phyloP scores from a whole-genome alignment of 2,888 invertebrate genomes.

The Apodemia duryi region DNA sequence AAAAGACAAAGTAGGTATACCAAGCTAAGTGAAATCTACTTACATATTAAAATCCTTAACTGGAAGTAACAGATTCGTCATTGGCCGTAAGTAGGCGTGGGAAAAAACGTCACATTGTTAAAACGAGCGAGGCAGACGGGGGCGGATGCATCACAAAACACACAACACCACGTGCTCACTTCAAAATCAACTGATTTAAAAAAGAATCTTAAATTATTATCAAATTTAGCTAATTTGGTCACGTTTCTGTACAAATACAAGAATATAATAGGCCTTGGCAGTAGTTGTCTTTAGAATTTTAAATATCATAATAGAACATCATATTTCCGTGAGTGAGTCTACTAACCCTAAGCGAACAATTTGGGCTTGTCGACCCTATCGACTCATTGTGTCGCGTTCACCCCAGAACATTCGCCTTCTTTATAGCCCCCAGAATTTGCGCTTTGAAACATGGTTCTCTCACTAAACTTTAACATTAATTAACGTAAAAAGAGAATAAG shows the following conservation, averaged over 20 bases:
- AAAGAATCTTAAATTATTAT: conserved; percentile 19
- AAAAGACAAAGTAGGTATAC: neutral
- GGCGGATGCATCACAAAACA: conserved; percentile 22
- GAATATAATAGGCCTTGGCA: neutral
- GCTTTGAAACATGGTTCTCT: conserved; percentile 76
- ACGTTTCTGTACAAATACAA: neutral
- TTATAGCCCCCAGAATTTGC: conserved; percentile 76
- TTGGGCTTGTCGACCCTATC: conserved; percentile 66
- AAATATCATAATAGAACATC: conserved; percentile 68
- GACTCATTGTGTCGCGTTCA: conserved; percentile 74
- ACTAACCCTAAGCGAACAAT: conserved; percentile 71
- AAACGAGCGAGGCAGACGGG: conserved; percentile 18
- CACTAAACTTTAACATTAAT: conserved; percentile 59
- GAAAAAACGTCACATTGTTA: conserved; percentile 50
- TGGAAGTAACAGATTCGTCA: conserved; percentile 45
- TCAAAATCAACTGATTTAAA: conserved; percentile 25
- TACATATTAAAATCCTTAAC: conserved; percentile 9
- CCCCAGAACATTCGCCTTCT: conserved; percentile 74
- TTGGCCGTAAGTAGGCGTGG: conserved; percentile 57
- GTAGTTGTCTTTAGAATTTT: conserved; percentile 46
- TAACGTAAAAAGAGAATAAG: conserved; percentile 57
- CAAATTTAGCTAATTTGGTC: neutral
- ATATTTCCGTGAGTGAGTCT: conserved; percentile 74
- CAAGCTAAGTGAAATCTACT: neutral
- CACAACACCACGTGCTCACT: conserved; percentile 45